A percentile compares a stretch with the other conserved stretches of the same genome.
Conservation (phyloP, 2,113 vertebrate genomes). For the Mustelus asterias region DNA sequence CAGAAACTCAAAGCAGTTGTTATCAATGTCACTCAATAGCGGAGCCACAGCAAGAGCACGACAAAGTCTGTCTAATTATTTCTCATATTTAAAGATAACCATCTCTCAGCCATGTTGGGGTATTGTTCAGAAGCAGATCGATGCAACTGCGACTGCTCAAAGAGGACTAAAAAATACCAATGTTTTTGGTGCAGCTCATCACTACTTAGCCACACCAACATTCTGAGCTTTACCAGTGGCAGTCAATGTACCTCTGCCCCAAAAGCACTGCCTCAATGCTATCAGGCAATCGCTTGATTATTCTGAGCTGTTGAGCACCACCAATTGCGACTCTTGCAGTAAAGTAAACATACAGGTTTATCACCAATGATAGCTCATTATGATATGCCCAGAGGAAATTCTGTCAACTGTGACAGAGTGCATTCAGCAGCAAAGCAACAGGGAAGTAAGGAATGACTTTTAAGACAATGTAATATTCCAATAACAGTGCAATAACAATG, state of each 20-base stretch:
- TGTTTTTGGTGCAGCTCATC: neutral
- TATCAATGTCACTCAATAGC: neutral
- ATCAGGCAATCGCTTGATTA: neutral
- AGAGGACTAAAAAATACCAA: neutral
- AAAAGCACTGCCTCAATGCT: neutral
- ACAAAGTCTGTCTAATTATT: neutral
- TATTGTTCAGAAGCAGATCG: neutral
- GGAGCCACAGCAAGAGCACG: neutral
- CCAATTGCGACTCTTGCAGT: neutral
- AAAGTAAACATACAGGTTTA: slow-evolving; percentile 27
- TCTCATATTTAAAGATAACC: neutral
- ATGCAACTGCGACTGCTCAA: neutral
- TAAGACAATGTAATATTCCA: neutral
- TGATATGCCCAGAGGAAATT: neutral
- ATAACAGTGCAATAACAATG: neutral
- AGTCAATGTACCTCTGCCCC: neutral
- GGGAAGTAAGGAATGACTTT: slow-evolving; percentile 14
- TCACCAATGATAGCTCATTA: slow-evolving; percentile 5
- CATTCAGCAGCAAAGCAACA: slow-evolving; percentile 16
- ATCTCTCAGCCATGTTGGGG: neutral
- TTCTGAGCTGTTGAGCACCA: neutral
- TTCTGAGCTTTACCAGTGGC: neutral
- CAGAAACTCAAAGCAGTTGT: neutral
- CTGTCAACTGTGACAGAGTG: neutral
- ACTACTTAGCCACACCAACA: neutral